These are phyloP conservation scores for Hesperophylax magnus DNA, from an alignment of 1,140 invertebrate species.

Conservation along the genomic window DNA sequence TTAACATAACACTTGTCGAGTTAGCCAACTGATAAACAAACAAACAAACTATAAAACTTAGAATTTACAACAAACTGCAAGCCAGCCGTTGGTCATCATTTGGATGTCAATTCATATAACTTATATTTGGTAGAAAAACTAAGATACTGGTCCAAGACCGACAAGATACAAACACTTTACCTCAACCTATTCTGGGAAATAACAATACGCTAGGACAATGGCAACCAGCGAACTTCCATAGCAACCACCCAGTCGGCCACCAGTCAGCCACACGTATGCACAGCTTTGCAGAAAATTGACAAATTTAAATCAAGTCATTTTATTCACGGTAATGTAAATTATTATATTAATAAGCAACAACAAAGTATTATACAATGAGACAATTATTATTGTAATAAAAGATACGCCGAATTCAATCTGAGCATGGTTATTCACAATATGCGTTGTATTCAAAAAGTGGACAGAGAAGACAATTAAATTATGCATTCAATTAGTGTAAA, in stretches of 20 bases:
- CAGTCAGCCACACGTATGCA: too few species aligned
- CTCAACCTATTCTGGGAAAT: neutral
- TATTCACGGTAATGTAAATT: neutral
- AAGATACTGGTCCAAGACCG: constrained; percentile 29
- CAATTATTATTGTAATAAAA: constrained; percentile 14
- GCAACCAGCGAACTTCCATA: neutral
- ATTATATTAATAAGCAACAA: constrained; percentile 32
- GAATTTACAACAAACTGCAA: constrained; percentile 10
- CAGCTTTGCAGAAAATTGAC: neutral
- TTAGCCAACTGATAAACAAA: constrained; percentile 21
- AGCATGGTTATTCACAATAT: constrained; percentile 32
- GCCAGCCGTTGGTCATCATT: constrained; percentile 21
- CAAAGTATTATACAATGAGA: constrained; percentile 22
- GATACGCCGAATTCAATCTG: neutral
- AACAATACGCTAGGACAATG: constrained; percentile 13
- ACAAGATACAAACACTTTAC: constrained; percentile 32
- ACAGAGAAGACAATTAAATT: constrained; percentile 12
- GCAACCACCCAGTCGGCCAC: neutral
- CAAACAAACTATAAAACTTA: neutral
- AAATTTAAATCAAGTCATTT: neutral
- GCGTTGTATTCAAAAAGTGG: neutral
- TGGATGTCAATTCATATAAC: constrained; percentile 30
- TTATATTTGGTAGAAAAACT: constrained; percentile 39
- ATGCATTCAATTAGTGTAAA: neutral
- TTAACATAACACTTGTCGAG: constrained; percentile 20